Evolutionary conservation across 1,140 invertebrate species (phyloP), one percentile per base, ranked within the genome.

Genomic region (Oryctes rhinoceros): DNA sequence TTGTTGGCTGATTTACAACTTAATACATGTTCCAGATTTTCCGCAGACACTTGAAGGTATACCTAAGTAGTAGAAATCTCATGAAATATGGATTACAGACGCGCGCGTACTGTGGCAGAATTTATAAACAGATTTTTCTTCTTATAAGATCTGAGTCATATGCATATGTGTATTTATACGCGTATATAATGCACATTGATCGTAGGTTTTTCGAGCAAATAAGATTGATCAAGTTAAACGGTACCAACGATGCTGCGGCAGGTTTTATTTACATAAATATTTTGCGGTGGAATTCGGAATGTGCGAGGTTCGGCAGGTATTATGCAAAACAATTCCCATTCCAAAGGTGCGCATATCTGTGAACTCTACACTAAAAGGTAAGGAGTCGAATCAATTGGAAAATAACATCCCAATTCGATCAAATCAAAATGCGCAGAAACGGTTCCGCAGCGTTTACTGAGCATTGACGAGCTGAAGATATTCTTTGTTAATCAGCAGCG

Each of bases 91-190:
- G 65, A 71, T 35, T 71, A 71, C 24, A 71, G 65, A 71, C 13
- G 15, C 53, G 6, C 53, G n/a, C 53, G 53, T 6, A 18, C 15
- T 59, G 18, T 71, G 24, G 65, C 13, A 71, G 65, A 37, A 71
- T 71, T 71, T 71, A 71, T 71, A 71, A 71, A 71, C 65, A 67
- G 18, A 71, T 71, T 9, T 71, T 37, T 71, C 65, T 71, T 9
- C 7, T 24, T 71, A 30, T 35, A 35, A 13, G 37, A 71, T 59
- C 53, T 59, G 53, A 71, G 20, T 30, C 20, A 71, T 71, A 24
- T 20, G 13, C 53, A 3, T 59, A 59, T 4, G 13, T 20, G 13
- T 59, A 59, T 44, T 5, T 44, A 44, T 59, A 59, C 15, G 13
- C n/a, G 53, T 59, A 59, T 18, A 59, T 59, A 59, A 59, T 59